Base-by-base conservation (phyloP, 2,888 invertebrate genomes). In the Heteromyza rotundicornis region DNA sequence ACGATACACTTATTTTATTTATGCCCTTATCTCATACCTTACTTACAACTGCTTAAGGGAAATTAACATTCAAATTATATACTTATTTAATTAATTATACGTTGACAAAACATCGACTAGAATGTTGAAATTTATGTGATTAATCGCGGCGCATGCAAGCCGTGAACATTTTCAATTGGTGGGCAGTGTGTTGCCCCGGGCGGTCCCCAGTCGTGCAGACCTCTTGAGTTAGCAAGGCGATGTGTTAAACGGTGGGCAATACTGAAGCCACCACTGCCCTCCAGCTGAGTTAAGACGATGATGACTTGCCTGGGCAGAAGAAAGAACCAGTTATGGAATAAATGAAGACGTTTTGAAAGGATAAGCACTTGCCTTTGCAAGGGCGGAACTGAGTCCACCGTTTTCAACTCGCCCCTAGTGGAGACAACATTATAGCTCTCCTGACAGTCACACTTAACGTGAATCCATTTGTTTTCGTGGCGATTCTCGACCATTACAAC, bases 381-480 rank as follows among this genome's bases (percentile, higher is more conserved):
- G 2, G 98, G 98, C 65, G 98, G 98, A 67, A 98, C 93, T 24
- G 95, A 94, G 83, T 98, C 98, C 52, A 94, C 92, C 55, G 97
- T 96, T 84, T 91, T 90, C 60, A 98, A 87, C 75, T 93, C 92
- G 58, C 95, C 96, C 67, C 98, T 87, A 0, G 98, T 98, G 2
- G 97, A 97, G 23, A 98, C 96, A 62, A 98, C 97, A 84, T 98
- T 98, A 83, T 95, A 94, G 80, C 97, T 98, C 84, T 96, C 96
- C 78, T 94, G 92, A 82, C 98, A 98, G 85, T 98, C 97, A 84
- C 96, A 97, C 82, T 95, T 94, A 44, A 98, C 95, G 84, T 96
- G 96, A 71, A 97, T 94, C 92, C 94, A 95, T 81, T 94, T 93
- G 84, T 95, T 94, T 68, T 93, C 92, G 81, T 95, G 94, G 8